Evolutionary conservation across 2,888 invertebrate genomes (phyloP), one percentile per base, ranked within the genome.

Genomic region (Catonia carolina): DNA sequence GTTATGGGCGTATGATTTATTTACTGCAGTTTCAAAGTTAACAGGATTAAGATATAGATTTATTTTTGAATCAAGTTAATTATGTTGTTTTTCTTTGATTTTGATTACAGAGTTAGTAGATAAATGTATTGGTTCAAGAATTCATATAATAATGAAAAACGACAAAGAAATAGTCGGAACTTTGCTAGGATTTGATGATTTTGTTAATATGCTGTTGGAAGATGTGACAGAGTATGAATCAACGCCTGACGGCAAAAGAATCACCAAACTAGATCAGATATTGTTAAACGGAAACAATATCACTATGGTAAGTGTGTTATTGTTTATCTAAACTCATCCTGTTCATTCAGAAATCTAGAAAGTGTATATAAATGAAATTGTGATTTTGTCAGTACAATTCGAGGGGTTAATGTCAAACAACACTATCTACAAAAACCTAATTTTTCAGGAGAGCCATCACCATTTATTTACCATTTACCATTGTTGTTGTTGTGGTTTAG

Each of bases 61-160:
- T n/a, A n/a, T n/a, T n/a, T n/a, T n/a, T n/a, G n/a, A n/a, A n/a
- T n/a, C n/a, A n/a, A n/a, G n/a, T n/a, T n/a, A n/a, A n/a, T n/a
- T n/a, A n/a, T n/a, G 20, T 50, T 12, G 10, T 15, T 10, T 22
- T 15, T 47, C n/a, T 15, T 31, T 15, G 18, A 1, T 55, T 33
- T 60, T 60, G 36, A 54, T 76, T 78, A 59, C 72, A 87, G 99
- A 99, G 74, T 76, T 99, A 66, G 96, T 99, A 20, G 99, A 99
- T 73, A 99, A 99, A 78, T 99, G 99, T 73, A 99, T 99, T 70
- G 99, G 99, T 33, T 98, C 98, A 1, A 80, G 95, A 62, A 98
- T 99, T 68, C 99, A 99, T 73, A 98, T 99, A 22, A 96, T 99
- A 61, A 99, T 99, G 99, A 99, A 99, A 75, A 97, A 96, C 72